Percentiles rank a stretch among this genome's conserved stretches.
These are phyloP conservation scores for Nannobrachium achirus DNA, from an alignment of 2,113 vertebrate genomes.

Conservation along the genomic window DNA sequence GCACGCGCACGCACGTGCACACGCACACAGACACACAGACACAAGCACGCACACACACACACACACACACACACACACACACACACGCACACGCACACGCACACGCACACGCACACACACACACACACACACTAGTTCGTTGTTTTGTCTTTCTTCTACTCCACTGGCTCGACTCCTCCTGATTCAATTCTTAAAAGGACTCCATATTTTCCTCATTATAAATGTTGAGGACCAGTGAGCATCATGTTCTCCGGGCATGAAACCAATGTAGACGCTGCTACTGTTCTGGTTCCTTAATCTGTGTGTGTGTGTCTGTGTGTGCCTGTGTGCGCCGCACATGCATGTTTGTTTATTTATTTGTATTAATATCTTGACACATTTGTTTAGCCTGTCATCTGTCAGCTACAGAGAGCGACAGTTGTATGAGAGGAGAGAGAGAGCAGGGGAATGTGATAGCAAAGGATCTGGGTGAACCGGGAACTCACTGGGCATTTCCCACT, in stretches of 20 bases:
- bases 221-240: constrained; percentile 54
- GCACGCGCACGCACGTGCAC: not conserved
- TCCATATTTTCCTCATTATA: constrained; percentile 49
- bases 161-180: constrained; percentile 42
- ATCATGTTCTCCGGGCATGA: constrained; percentile 54
- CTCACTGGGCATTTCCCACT: too few relatives aligned
- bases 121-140: not conserved
- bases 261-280: constrained; percentile 32
- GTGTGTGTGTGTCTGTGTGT: not conserved
- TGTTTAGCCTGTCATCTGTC: too few relatives aligned
- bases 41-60: too few relatives aligned
- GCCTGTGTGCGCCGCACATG: not conserved
- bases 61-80: constrained; percentile 7
- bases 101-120: constrained; percentile 9
- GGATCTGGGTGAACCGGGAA: too few relatives aligned
- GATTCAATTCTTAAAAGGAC: constrained; percentile 69
- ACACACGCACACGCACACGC: not conserved
- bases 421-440: not conserved
- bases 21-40: too few relatives aligned
- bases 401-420: not conserved
- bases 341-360: too few relatives aligned
- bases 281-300: not conserved
- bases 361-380: too few relatives aligned
- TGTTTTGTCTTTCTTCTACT: constrained; percentile 68
- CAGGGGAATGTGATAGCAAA: not conserved